phyloP scores from a whole-genome alignment of 2,113 vertebrate genomes.

The Uropsilus gracilis region DNA sequence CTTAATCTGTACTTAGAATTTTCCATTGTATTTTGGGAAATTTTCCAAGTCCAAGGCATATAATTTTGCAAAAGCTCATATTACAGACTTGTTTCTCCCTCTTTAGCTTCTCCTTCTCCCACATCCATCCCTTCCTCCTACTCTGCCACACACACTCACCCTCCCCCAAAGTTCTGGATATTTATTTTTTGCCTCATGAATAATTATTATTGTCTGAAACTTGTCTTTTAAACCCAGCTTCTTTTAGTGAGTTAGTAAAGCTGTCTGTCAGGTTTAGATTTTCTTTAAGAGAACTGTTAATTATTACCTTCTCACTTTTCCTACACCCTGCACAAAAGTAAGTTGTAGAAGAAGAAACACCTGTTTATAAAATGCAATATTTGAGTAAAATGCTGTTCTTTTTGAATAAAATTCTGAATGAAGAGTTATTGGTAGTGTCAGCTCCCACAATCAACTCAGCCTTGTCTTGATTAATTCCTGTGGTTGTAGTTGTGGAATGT shows the following conservation, averaged over 20 bases:
- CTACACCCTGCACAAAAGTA: not conserved
- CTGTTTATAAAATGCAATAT: not conserved
- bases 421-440: not conserved
- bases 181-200: slow-evolving; percentile 39
- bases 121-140: not conserved
- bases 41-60: not conserved
- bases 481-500: too few relatives aligned
- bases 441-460: not conserved
- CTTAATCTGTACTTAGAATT: not conserved
- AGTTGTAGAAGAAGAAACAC: not conserved
- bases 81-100: not conserved
- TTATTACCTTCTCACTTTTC: not conserved
- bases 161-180: not conserved
- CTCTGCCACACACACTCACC: too few relatives aligned
- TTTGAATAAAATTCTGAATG: not conserved
- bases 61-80: slow-evolving; percentile 12
- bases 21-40: slow-evolving; percentile 33
- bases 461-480: not conserved
- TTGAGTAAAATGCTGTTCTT: not conserved
- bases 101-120: not conserved
- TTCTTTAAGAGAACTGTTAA: slow-evolving; percentile 31
- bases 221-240: not conserved
- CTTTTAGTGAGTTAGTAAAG: slow-evolving; percentile 5
- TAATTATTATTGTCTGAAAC: not conserved
- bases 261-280: not conserved